Evolutionary conservation across 2,888 invertebrate species (phyloP).

Genomic region (Acronicta psi): DNA sequence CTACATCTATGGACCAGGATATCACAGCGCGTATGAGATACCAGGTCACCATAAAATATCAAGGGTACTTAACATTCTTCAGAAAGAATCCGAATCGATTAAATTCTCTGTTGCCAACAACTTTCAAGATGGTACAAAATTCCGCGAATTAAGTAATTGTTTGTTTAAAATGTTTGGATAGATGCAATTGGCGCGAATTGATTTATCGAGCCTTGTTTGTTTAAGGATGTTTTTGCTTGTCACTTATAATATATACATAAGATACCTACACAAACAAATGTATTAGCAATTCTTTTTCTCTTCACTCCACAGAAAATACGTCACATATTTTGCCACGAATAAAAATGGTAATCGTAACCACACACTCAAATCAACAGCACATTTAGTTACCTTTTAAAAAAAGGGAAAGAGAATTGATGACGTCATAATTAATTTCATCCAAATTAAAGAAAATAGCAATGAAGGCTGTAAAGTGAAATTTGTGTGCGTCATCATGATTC

Average conservation of each 20-base stretch:
- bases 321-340: neutral
- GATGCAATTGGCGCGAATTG: conserved; percentile 4
- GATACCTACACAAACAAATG: conserved; percentile 2
- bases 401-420: too few species aligned
- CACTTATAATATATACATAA: neutral
- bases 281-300: conserved; percentile 3
- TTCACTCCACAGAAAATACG: neutral
- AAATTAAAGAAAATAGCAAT: too few species aligned
- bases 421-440: too few species aligned
- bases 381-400: too few species aligned
- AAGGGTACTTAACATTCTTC: conserved; percentile 13
- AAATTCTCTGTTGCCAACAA: neutral
- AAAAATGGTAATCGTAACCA: neutral
- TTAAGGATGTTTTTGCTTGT: conserved; percentile 1
- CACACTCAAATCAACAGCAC: too few species aligned
- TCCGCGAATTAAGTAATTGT: conserved; percentile 25
- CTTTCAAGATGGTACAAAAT: conserved; percentile 4
- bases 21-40: neutral
- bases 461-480: too few species aligned
- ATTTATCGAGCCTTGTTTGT: conserved; percentile 26
- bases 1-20: too few species aligned
- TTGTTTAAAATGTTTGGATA: conserved; percentile 29
- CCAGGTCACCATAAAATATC: conserved; percentile 23
- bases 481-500: too few species aligned
- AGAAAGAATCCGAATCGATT: conserved; percentile 22